Evolutionary conservation across 2,888 invertebrate species (phyloP).

Genomic region (Zaprionus obscuricornis): DNA sequence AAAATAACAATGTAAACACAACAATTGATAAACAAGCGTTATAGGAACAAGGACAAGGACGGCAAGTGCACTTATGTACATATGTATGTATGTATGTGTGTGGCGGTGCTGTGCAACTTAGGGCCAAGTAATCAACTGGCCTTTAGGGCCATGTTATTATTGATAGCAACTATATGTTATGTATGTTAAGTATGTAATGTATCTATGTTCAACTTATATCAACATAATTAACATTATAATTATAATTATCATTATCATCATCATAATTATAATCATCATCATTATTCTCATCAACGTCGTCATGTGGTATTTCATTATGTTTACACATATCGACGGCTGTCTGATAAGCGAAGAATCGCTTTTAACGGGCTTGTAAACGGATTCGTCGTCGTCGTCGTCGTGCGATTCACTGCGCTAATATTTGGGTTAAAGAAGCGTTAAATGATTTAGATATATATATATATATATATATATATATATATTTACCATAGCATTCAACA

Average conservation of each 20-base stretch:
- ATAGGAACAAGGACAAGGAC: background rate
- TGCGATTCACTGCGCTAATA: slow-evolving; percentile 28
- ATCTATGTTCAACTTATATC: background rate
- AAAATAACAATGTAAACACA: no score
- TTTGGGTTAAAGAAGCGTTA: slow-evolving; percentile 55
- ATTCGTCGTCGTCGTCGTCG: no score
- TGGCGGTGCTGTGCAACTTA: background rate
- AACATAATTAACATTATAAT: no score
- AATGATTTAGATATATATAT: slow-evolving; percentile 48
- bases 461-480: slow-evolving; percentile 7
- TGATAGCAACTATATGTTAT: no score
- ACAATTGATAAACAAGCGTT: background rate
- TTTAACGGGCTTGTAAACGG: background rate
- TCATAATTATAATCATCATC: background rate
- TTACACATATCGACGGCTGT: slow-evolving; percentile 30
- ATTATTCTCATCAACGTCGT: slow-evolving; percentile 14
- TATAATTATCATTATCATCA: background rate
- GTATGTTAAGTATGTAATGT: no score
- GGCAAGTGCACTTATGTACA: slow-evolving; percentile 4
- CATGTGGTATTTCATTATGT: slow-evolving; percentile 21
- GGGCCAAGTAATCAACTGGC: slow-evolving; percentile 16
- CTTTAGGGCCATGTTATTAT: no score
- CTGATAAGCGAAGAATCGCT: slow-evolving; percentile 34
- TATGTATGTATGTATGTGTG: background rate
- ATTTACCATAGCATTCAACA: no score